Evolutionary conservation across 1,140 invertebrate genomes (phyloP).

Genomic region (Drosophila serrata): DNA sequence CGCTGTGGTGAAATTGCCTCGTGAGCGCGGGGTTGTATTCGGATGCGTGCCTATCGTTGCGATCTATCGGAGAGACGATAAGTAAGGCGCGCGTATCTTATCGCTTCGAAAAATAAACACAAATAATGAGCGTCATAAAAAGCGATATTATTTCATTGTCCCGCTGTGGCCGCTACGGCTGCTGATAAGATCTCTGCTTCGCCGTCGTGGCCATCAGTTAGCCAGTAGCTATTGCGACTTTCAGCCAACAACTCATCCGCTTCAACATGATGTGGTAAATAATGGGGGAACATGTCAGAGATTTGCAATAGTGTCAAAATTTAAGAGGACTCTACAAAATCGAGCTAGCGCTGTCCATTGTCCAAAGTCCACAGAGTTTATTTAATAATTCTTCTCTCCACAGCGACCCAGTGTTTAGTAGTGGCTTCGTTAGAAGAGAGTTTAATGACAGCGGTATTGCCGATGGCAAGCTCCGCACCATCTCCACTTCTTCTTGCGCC

Average conservation of each 20-base stretch:
- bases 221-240: slow-evolving; percentile 56
- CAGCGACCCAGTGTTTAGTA: slow-evolving; percentile 85
- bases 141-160: slow-evolving; percentile 49
- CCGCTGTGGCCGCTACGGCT: background rate
- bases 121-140: slow-evolving; percentile 56
- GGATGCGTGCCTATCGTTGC: slow-evolving; percentile 31
- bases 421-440: slow-evolving; percentile 84
- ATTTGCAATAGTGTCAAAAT: background rate
- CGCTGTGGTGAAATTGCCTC: background rate
- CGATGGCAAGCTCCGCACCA: slow-evolving; percentile 80
- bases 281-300: background rate
- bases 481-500: slow-evolving; percentile 85
- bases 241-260: slow-evolving; percentile 40
- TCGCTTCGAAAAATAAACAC: slow-evolving; percentile 65
- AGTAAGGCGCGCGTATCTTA: slow-evolving; percentile 48
- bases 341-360: slow-evolving; percentile 21
- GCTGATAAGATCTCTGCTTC: slow-evolving; percentile 51
- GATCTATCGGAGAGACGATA: slow-evolving; percentile 27
- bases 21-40: slow-evolving; percentile 45
- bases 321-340: slow-evolving; percentile 55
- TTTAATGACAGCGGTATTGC: slow-evolving; percentile 82
- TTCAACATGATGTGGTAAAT: slow-evolving; percentile 61
- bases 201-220: slow-evolving; percentile 51
- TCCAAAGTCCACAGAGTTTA: background rate
- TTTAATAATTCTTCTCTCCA: slow-evolving; percentile 31